Evolutionary conservation across 2,888 invertebrate species (phyloP), one percentile per base, ranked within the genome.

Genomic region (Griposia aprilina): DNA sequence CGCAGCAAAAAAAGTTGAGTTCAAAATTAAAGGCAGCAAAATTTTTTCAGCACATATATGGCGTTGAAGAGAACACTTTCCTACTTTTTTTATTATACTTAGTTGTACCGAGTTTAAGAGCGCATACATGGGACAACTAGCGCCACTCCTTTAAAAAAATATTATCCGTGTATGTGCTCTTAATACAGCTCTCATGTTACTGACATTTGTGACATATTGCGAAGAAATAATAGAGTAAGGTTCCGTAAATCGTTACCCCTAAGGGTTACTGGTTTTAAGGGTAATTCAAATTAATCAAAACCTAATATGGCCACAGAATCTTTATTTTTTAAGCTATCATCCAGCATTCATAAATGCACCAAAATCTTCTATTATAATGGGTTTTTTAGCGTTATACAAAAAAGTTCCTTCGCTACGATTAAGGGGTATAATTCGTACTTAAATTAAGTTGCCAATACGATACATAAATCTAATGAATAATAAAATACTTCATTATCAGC

Each of bases 1-100:
- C 45, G 52, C 41, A 68, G 76, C 11, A 80, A 70, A 84, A 78
- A 65, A 83, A 36, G 17, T 26, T 41, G 30, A 83, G 69, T 48
- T 80, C 48, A 55, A 68, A 59, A 83, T 70, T 79, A 36, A 66
- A 83, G 59, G 70, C 52, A 17, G 63, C 23, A 68, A 63, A 65
- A 79, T 70, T 41, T 59, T 78, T 63, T 69, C 52, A 69, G 23
- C 78, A 83, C 52, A 66, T 77, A 66, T 77, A 26, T 62, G 59
- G 62, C 26, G 2, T 11, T 23, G 48, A 23, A 52, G 26, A 63
- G 45, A 59, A 48, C 26, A 20, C 83, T 50, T 80, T 23, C 15
- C 26, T 52, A 52, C 45, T 74, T 74, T 78, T 78, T 75, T 26
- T 36, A 36, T 55, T 81, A 55, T 48, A 55, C 36, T 23, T 76